Conservation (phyloP, 2,888 invertebrate genomes). For the Cataglyphis altisquamis region DNA sequence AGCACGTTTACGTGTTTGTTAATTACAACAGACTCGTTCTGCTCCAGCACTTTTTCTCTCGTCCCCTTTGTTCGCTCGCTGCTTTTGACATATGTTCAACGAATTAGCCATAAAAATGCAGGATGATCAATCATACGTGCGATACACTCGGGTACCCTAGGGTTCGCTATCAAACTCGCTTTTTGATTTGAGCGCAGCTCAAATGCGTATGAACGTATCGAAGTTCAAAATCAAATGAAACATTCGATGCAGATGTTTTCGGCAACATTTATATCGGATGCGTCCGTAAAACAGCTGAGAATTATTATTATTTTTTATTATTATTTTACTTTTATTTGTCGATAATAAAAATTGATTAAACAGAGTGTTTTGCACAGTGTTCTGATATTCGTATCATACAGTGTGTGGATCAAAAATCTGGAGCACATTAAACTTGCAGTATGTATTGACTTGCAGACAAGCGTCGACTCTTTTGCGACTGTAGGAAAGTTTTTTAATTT, state of each 20-base stretch:
- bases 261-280: not conserved
- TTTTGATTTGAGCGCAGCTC: conserved; percentile 10
- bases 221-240: conserved; percentile 39
- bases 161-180: conserved; percentile 9
- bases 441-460: not conserved
- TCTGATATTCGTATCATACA: not conserved
- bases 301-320: not conserved
- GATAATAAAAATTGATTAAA: not conserved
- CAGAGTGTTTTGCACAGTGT: not conserved
- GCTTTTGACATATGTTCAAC: conserved; percentile 31
- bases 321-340: not conserved
- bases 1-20: conserved; percentile 2
- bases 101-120: conserved; percentile 46
- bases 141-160: conserved; percentile 10
- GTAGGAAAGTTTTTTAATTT: not conserved
- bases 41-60: not conserved
- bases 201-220: conserved; percentile 28
- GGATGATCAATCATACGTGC: conserved; percentile 45
- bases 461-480: not conserved
- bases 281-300: not conserved
- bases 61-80: conserved; percentile 9
- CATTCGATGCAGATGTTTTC: conserved; percentile 11
- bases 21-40: not conserved
- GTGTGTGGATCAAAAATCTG: not conserved
- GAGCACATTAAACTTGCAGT: not conserved